Conservation (phyloP, 2,888 invertebrate species). For the Drosophila eohydei region DNA sequence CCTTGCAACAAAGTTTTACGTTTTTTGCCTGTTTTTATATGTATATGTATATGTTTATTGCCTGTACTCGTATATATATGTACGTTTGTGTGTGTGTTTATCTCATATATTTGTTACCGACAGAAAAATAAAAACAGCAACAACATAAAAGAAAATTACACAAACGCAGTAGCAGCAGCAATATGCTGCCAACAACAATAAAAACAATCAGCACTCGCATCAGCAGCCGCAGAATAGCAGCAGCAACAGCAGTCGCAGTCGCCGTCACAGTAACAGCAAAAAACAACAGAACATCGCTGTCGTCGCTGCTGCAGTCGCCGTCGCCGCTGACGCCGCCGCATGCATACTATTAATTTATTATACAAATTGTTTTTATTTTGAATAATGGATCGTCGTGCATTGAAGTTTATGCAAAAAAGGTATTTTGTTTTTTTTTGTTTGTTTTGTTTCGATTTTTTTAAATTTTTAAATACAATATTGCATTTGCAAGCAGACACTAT, state of each 20-base stretch:
- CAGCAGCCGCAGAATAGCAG: conserved; percentile 36
- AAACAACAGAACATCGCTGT: conserved; percentile 52
- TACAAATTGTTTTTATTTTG: conserved; percentile 84
- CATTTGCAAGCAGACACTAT: conserved; percentile 28
- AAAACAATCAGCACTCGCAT: conserved; percentile 55
- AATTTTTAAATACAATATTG: conserved; percentile 51
- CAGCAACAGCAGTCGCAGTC: conserved; percentile 55
- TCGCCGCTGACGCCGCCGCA: conserved; percentile 71
- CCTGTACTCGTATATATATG: conserved; percentile 37
- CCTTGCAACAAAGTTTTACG: conserved; percentile 56
- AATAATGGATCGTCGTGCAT: conserved; percentile 92
- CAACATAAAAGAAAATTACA: conserved; percentile 31
- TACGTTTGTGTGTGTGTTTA: conserved; percentile 45
- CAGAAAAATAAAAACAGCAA: conserved; percentile 15
- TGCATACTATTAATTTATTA: conserved; percentile 84
- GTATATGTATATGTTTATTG: conserved; percentile 52
- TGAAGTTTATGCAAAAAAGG: conserved; percentile 93
- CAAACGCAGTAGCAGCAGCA: conserved; percentile 55
- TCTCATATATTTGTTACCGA: conserved; percentile 46
- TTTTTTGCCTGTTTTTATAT: conserved; percentile 63
- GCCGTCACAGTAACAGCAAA: conserved; percentile 43
- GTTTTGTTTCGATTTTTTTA: conserved; percentile 33
- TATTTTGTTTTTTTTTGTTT: conserved; percentile 85
- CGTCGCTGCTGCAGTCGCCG: conserved; percentile 49
- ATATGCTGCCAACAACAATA: conserved; percentile 70